Evolutionary conservation across 1,140 invertebrate genomes (phyloP), one percentile per base, ranked within the genome.

Genomic region (Eueides isabella): DNA sequence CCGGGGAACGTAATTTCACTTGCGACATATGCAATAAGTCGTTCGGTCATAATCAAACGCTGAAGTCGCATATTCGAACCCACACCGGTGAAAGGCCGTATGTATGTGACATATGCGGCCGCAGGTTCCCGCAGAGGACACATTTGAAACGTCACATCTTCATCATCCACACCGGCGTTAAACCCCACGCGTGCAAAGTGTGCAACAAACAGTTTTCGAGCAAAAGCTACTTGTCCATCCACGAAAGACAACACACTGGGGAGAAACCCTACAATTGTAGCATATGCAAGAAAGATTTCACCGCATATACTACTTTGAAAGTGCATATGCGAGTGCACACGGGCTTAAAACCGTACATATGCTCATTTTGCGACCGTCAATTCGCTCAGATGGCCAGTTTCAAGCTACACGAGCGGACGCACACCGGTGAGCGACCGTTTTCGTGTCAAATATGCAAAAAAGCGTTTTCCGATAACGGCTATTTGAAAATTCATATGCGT

Each of bases 21-120:
- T 97, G 97, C 82, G 86, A 95, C 33, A 93, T 95, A 61, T 97
- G 97, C 82, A 94, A 95, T 11, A 97, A 97, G 82, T 94, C 94
- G 5, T 97, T 97, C 78, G 95, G 96, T 0, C 93, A 97, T 23
- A 97, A 97, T 85, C 96, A 97, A 75, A 95, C 96, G 12, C 91
- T 98, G 69, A 95, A 97, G 83, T 87, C 97, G 61, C 97, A 98
- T 87, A 95, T 98, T 75, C 94, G 97, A 16, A 96, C 97, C 0
- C 98, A 99, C 90, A 97, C 97, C 0, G 90, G 98, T 0, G 96
- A 97, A 80, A 98, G 97, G 83, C 98, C 98, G 5, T 77, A 64
- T 11, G 48, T 30, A 9, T 74, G 72, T 33, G 72, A 75, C 19
- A 29, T 74, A 14, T 78, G 76, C n/a, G 61, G 72, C 5, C 3